Percentiles rank a stretch among this genome's conserved stretches.
Evolutionary conservation across 2,888 invertebrate genomes (phyloP).

Genomic region (Drosophila borborema): DNA sequence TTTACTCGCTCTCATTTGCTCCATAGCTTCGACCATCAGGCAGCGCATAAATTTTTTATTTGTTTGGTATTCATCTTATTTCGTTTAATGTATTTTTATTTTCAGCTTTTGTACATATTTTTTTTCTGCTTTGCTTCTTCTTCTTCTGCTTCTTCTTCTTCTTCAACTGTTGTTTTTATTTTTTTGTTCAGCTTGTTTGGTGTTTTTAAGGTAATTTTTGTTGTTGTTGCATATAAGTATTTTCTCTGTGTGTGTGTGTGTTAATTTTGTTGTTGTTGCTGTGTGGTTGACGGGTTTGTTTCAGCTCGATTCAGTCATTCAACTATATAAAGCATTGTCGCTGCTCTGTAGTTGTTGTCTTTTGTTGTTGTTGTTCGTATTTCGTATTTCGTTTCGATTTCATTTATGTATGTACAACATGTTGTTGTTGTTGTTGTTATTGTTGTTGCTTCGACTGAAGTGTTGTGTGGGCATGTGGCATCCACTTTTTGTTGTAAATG

Average conservation of each 20-base stretch:
- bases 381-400: conserved; percentile 77
- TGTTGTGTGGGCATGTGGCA: conserved; percentile 77
- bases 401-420: conserved; percentile 66
- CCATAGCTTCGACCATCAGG: conserved; percentile 39
- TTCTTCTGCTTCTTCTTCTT: conserved; percentile 40
- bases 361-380: conserved; percentile 14
- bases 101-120: conserved; percentile 70
- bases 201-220: conserved; percentile 81
- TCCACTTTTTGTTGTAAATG: conserved; percentile 78
- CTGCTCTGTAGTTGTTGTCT: conserved; percentile 45
- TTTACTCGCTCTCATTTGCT: neutral
- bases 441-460: conserved; percentile 28
- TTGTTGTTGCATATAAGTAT: conserved; percentile 75
- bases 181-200: conserved; percentile 73
- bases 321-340: conserved; percentile 80
- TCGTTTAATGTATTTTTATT: conserved; percentile 81
- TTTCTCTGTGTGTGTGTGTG: conserved; percentile 73
- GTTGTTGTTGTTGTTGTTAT: conserved; percentile 42
- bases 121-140: conserved; percentile 24
- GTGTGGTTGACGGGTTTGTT: conserved; percentile 76
- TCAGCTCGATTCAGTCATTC: conserved; percentile 74
- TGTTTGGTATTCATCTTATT: conserved; percentile 81
- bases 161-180: conserved; percentile 64
- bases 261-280: conserved; percentile 34
- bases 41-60: conserved; percentile 80